Percentiles rank a stretch among this genome's conserved stretches.
phyloP scores from a whole-genome alignment of 2,888 invertebrate species.

The Entomobrya multifasciata region DNA sequence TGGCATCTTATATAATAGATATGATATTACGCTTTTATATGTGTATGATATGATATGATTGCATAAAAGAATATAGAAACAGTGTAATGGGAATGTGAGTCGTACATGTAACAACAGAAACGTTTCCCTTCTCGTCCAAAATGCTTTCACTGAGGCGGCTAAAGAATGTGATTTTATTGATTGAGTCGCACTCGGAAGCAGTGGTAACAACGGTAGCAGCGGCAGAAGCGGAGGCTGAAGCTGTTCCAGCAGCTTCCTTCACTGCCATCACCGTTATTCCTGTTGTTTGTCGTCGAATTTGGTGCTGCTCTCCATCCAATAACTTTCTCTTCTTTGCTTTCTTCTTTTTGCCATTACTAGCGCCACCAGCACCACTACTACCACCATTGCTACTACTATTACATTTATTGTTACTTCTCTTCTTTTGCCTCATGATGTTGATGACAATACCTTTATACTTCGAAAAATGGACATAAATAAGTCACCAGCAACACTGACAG shows the following conservation, averaged over 20 bases:
- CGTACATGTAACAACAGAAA: constrained; percentile 67
- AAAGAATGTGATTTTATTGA: constrained; percentile 73
- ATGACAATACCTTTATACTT: constrained; percentile 57
- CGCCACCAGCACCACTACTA: background rate
- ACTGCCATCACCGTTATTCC: constrained; percentile 41
- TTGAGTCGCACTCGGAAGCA: constrained; percentile 64
- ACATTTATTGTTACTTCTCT: constrained; percentile 42
- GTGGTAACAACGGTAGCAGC: constrained; percentile 28
- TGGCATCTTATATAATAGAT: constrained; percentile 20
- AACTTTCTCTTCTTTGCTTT: constrained; percentile 53
- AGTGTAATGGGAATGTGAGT: constrained; percentile 7
- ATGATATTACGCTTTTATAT: constrained; percentile 31
- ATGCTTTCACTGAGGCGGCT: constrained; percentile 72
- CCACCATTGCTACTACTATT: constrained; percentile 18
- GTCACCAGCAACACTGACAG: background rate
- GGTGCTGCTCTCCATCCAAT: constrained; percentile 39
- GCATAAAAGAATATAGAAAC: background rate
- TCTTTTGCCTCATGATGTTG: constrained; percentile 59
- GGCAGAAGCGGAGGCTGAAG: constrained; percentile 18
- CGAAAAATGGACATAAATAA: constrained; percentile 13
- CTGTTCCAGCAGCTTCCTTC: constrained; percentile 47
- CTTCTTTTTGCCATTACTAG: constrained; percentile 19
- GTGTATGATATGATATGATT: constrained; percentile 47
- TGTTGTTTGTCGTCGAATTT: constrained; percentile 38
- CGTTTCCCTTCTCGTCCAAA: constrained; percentile 71